Evolutionary conservation across 1,140 invertebrate genomes (phyloP), one percentile per base, ranked within the genome.

Genomic region (Sitophilus oryzae): DNA sequence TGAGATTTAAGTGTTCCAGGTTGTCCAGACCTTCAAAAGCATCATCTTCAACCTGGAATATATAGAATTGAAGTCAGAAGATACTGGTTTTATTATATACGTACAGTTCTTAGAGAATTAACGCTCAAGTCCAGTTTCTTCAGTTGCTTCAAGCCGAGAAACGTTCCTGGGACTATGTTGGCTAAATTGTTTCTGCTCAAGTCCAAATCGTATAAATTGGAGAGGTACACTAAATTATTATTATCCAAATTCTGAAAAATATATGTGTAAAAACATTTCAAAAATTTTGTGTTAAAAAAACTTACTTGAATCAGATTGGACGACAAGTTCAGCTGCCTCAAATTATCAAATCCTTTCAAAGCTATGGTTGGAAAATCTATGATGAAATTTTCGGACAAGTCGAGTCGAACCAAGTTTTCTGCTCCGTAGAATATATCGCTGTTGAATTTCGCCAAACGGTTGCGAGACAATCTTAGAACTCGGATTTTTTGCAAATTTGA

Each of bases 381-480:
- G 14, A 95, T 81, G 64, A 90, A 90, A 71, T 95, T 94, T 62
- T 86, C 81, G 0, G 89, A 90, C 3, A 94, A 72, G 71, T 93
- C 88, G 50, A 94, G 70, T 53, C 82, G 80, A 56, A 90, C 79
- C 20, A 94, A 71, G 47, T 80, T 83, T 55, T 81, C 77, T 2
- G 86, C 79, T 44, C 88, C 85, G 74, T 85, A 78, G 63, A 89
- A 91, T 37, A 88, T 82, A 64, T 90, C 87, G 66, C 86, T 88
- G 68, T 89, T 89, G 64, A 92, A 81, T 56, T 82, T 81, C 1
- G 77, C 77, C 1, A 92, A 75, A 54, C 85, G 78, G 72, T 93
- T 94, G 53, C 82, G 80, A 0, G 82, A 79, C 3, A 93, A 72
- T 62, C 85, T 82, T 3, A 93, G 77, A 40, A 77, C 77, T 61